A percentile compares a stretch with the other conserved stretches of the same genome.
Conservation (phyloP, 2,113 vertebrate species). For the Accipiter cooperii region DNA sequence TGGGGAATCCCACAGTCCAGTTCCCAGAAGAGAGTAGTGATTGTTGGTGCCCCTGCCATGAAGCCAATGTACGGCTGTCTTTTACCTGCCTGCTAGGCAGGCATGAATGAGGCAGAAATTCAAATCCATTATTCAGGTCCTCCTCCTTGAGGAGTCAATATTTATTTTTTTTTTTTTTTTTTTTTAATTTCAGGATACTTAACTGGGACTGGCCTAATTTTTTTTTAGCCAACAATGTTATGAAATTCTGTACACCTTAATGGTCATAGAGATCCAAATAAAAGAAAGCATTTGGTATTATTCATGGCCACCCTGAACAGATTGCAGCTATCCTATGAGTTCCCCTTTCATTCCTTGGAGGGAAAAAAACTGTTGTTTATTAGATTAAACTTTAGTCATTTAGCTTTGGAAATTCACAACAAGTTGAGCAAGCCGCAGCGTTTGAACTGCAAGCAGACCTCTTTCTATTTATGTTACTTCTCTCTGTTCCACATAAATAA, state of each 20-base stretch:
- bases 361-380: not conserved
- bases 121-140: not conserved
- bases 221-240: not conserved
- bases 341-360: not conserved
- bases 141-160: not conserved
- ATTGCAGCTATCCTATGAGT: not conserved
- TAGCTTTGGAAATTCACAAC: not conserved
- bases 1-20: rapidly evolving
- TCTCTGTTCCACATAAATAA: not conserved
- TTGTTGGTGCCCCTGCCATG: rapidly evolving
- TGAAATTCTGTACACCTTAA: not conserved
- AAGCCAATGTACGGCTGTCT: not conserved
- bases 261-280: not conserved
- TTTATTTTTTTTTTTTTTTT: not conserved
- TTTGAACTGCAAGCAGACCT: not conserved
- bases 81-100: not conserved
- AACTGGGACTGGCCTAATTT: not conserved
- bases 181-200: not conserved
- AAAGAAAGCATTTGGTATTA: not conserved
- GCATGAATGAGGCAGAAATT: not conserved
- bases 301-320: not conserved
- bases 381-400: not conserved
- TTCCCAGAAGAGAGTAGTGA: not conserved
- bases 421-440: not conserved
- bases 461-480: not conserved